Percentiles rank a stretch among this genome's conserved stretches.
phyloP scores from a whole-genome alignment of 2,888 invertebrate species.

The Ornithoptera alexandrae region DNA sequence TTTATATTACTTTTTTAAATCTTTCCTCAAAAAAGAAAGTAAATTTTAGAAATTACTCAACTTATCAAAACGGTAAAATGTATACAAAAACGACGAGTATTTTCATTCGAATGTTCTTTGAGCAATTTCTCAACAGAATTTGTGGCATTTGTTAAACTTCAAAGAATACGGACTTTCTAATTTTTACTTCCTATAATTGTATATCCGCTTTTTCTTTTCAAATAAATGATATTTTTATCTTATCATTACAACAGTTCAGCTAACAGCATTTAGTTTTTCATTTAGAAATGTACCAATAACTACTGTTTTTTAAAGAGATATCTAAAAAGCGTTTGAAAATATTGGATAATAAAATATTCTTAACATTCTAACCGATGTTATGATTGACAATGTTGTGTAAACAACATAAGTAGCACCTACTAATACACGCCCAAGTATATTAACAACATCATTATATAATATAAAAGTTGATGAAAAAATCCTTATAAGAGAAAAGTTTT shows the following conservation, averaged over 20 bases:
- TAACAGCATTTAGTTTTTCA: too few relatives aligned
- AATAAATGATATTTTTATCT: constrained; percentile 3
- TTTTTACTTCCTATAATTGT: constrained; percentile 4
- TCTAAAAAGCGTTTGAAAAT: too few relatives aligned
- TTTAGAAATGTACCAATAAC: too few relatives aligned
- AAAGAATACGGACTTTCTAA: constrained; percentile 3
- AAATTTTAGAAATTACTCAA: not conserved
- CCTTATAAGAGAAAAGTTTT: too few relatives aligned
- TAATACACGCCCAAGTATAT: too few relatives aligned
- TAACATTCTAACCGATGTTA: too few relatives aligned
- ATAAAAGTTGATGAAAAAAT: too few relatives aligned
- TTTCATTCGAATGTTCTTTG: constrained; percentile 9
- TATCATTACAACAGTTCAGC: not conserved
- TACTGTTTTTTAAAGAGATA: too few relatives aligned
- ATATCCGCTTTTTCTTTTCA: not conserved
- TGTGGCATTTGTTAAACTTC: constrained; percentile 11
- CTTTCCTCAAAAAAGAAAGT: not conserved
- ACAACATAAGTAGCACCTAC: too few relatives aligned
- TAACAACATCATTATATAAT: too few relatives aligned
- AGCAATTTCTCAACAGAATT: constrained; percentile 2
- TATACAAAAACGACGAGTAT: not conserved
- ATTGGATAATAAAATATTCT: too few relatives aligned
- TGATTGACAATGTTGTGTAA: too few relatives aligned
- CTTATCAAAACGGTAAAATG: constrained; percentile 1
- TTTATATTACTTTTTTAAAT: constrained; percentile 4